phyloP scores from a whole-genome alignment of 2,113 vertebrate genomes.

The Neogale vison region DNA sequence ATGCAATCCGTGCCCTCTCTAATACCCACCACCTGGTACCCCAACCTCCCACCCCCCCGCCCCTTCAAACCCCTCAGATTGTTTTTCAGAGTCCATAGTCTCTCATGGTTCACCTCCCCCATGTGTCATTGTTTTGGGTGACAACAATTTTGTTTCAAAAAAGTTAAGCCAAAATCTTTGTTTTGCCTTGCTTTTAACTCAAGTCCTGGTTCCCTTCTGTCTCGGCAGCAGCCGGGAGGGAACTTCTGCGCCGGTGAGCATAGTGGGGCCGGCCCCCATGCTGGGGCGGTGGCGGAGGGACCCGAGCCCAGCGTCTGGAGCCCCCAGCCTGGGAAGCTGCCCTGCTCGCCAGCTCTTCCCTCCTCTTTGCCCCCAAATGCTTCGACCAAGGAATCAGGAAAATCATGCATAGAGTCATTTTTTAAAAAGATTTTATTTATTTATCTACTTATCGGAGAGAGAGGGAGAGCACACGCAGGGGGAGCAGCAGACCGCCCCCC shows the following conservation, averaged over 20 bases:
- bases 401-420: neutral
- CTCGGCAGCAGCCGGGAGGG: accelerated
- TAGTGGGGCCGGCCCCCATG: neutral
- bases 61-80: too few relatives aligned
- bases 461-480: too few relatives aligned
- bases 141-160: neutral
- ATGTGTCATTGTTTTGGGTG: neutral
- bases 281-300: accelerated
- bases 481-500: neutral
- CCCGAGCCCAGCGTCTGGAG: accelerated
- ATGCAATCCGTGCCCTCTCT: too few relatives aligned
- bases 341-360: neutral
- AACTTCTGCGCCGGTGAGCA: accelerated
- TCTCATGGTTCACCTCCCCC: too few relatives aligned
- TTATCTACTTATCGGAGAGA: neutral
- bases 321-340: neutral
- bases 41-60: too few relatives aligned
- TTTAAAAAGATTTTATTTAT: neutral
- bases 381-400: neutral
- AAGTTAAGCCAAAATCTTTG: neutral
- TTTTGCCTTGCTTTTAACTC: neutral
- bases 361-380: neutral
- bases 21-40: too few relatives aligned
- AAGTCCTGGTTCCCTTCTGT: neutral
- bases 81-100: too few relatives aligned